Evolutionary conservation across 1,140 invertebrate species (phyloP), one percentile per base, ranked within the genome.

Genomic region (Leptinotarsa undecemlineata): DNA sequence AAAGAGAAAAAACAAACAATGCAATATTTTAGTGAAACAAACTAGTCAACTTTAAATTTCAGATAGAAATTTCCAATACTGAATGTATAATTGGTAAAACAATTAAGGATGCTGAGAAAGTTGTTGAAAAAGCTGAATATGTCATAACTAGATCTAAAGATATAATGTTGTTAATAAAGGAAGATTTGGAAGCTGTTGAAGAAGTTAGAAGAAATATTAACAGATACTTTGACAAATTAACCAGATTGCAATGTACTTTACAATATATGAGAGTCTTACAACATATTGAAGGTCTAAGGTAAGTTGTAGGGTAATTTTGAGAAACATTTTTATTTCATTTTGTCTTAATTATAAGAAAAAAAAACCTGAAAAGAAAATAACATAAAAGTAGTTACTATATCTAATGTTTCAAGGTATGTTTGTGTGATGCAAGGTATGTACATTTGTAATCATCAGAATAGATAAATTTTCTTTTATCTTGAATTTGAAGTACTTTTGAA

Each of bases 281-380:
- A 80, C 87, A 88, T 75, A 87, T 93, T 68, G 90, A 92, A 82
- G 87, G 90, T 76, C 85, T 92, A 68, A 92, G 89, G 90, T 90
- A 85, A 74, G 33, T 8, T 42, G 8, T 42, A 42, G 2, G 33
- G 8, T 42, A 8, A 42, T 42, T 42, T 42, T 11, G 8, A 42
- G 33, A 42, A 42, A 33, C 11, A 8, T 3, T 11, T 42, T 8
- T 42, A 42, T 42, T 42, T 42, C 11, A 42, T 11, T 42, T 42
- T 42, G 33, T 33, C 5, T 33, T 6, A 33, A 33, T 33, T 33
- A 33, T 33, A 8, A 33, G 26, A 33, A 33, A 8, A 26, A 33
- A 33, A 33, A n/a, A n/a, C 26, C 26, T 33, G 26, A 6, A 33
- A 1, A 26, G 3, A 5, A 26, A 26, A 8, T 33, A 33, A 33